Percentiles rank a stretch among this genome's conserved stretches.
These are phyloP conservation scores for Campylomormyrus numenius DNA, from an alignment of 2,113 vertebrate genomes.

Conservation along the genomic window DNA sequence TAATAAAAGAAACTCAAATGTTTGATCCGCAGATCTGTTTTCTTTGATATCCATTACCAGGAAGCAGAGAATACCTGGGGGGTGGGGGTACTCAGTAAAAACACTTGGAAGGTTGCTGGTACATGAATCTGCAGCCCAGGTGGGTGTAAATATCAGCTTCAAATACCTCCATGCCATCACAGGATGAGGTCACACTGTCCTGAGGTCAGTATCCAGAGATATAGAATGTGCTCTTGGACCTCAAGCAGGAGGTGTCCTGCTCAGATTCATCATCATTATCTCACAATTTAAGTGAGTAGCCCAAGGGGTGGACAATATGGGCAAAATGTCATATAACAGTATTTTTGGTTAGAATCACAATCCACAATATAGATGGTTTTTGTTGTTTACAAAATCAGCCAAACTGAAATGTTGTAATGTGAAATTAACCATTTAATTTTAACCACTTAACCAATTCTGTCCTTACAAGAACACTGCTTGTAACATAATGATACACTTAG, in stretches of 20 bases:
- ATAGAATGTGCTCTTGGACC: conserved; percentile 53
- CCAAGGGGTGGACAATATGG: background rate
- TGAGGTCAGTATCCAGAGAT: conserved; percentile 39
- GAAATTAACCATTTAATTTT: no score
- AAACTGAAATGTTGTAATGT: no score
- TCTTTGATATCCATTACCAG: background rate
- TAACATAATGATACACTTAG: no score
- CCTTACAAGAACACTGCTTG: no score
- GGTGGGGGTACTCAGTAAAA: background rate
- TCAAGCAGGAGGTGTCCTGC: conserved; percentile 32
- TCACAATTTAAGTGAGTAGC: background rate
- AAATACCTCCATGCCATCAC: conserved; percentile 77
- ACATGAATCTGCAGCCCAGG: background rate
- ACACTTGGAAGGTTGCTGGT: background rate
- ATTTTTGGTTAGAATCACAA: background rate
- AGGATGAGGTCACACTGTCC: conserved; percentile 27
- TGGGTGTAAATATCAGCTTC: conserved; percentile 56
- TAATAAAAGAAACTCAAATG: background rate
- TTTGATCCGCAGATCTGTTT: background rate
- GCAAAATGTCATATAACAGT: background rate
- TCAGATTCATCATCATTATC: conserved; percentile 76
- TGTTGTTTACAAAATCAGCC: no score
- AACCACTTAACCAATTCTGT: no score
- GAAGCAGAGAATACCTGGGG: background rate
- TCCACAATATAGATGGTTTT: background rate